Base-by-base conservation (phyloP, 1,140 invertebrate species). In the Lamellibrachia luymesi region DNA sequence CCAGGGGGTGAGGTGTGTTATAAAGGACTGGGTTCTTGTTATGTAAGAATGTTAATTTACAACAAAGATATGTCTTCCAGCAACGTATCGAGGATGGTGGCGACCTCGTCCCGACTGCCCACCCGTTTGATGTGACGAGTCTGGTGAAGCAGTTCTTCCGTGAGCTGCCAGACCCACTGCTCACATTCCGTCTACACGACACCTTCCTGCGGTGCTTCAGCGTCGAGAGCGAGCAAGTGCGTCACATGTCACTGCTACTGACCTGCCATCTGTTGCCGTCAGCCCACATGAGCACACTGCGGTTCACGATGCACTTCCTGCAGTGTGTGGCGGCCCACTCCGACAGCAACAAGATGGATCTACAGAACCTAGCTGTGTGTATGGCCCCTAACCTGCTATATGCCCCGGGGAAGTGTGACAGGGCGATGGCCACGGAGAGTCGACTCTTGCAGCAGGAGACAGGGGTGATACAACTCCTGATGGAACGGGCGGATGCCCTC, bases 321-420 rank as follows among this genome's bases (percentile, higher is more conserved):
- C 96, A 97, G 93, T 97, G 97, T 91, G 97, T 98, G 17, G 96
- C 97, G 7, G 95, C 95, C n/a, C 95, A 97, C 94, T 96, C 97
- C 90, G 97, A 97, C n/a, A 96, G 97, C 51, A 98, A 98, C 95
- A 97, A 98, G 96, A 98, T 98, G 98, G 97, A 97, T 94, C 96
- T 97, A 91, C 97, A 97, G 91, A 98, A 98, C 96, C 96, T 98
- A 89, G 97, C 98, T 1, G 97, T 98, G 94, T 97, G 98, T 25
- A 96, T 98, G 95, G 97, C 98, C 4, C 98, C 98, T 22, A 98
- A 98, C 95, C 96, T 98, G 91, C 98, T 98, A 97, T 98, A 98
- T n/a, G 80, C 92, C 27, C 91, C 10, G 96, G 96, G 95, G 97
- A 97, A 95, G 97, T 95, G 50, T 97, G 97, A 92, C 97, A 97